phyloP scores from a whole-genome alignment of 2,888 invertebrate species.

The Thysanoteuthis rhombus region DNA sequence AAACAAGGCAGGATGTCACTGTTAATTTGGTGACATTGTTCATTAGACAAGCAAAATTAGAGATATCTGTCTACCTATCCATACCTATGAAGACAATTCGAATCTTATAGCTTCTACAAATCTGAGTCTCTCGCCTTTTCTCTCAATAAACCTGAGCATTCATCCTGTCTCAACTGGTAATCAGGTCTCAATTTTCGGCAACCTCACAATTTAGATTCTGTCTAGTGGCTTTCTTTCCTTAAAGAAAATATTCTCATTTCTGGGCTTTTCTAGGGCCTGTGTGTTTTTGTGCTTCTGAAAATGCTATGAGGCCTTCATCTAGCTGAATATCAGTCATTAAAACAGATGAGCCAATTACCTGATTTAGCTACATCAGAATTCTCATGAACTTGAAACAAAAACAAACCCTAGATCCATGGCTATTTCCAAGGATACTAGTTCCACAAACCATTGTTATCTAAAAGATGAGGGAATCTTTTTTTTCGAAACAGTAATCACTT shows the following conservation, averaged over 20 bases:
- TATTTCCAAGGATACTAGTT: too few relatives aligned
- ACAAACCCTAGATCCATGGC: too few relatives aligned
- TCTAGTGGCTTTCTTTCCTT: not conserved
- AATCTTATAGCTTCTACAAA: not conserved
- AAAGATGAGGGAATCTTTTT: not conserved
- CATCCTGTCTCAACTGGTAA: conserved; percentile 12
- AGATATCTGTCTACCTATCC: not conserved
- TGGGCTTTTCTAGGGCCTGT: not conserved
- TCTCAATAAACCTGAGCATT: not conserved
- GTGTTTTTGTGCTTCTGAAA: not conserved
- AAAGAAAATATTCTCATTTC: not conserved
- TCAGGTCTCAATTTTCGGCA: not conserved
- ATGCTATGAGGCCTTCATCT: not conserved
- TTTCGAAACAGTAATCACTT: not conserved
- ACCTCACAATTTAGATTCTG: not conserved
- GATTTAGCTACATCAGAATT: not conserved
- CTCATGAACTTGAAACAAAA: not conserved
- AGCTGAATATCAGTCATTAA: not conserved
- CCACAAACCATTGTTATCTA: not conserved
- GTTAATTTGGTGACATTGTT: not conserved
- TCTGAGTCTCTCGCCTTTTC: not conserved
- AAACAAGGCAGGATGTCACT: not conserved
- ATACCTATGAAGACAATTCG: not conserved
- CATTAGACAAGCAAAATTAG: not conserved
- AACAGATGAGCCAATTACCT: not conserved